Conservation (phyloP, 2,888 invertebrate species). For the Ctenicera cuprea region DNA sequence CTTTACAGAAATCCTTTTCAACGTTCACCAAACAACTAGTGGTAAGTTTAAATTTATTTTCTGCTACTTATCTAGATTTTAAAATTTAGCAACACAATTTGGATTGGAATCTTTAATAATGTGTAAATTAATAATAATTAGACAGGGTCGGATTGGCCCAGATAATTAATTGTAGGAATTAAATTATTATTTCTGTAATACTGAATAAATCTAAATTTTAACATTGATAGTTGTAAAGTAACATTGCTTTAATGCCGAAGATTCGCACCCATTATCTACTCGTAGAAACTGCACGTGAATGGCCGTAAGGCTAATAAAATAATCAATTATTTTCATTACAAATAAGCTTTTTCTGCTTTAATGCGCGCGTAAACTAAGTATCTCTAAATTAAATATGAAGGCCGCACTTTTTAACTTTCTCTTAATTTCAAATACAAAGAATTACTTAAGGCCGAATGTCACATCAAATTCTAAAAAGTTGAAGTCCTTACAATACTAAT, state of each 20-base stretch:
- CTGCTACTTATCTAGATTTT: no score
- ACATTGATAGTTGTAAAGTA: no score
- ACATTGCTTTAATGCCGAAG: background rate
- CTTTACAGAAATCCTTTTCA: no score
- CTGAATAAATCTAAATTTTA: no score
- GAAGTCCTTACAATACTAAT: conserved; percentile 3
- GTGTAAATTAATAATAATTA: no score
- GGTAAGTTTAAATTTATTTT: background rate
- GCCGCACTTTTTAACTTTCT: background rate
- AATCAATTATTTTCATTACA: background rate
- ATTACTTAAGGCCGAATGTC: conserved; percentile 5
- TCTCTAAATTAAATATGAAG: conserved; percentile 1
- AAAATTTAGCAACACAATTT: no score
- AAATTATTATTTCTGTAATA: no score
- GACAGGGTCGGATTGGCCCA: no score
- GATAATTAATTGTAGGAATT: no score
- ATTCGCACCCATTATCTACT: background rate
- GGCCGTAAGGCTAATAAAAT: background rate
- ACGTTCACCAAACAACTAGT: no score
- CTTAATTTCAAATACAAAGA: background rate
- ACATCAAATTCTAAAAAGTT: conserved; percentile 11
- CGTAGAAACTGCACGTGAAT: conserved; percentile 3
- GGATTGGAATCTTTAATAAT: no score
- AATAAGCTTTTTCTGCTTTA: background rate
- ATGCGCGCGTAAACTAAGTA: background rate